These are phyloP conservation scores for Drosophila nigricruria DNA, from an alignment of 2,888 invertebrate genomes.

Conservation along the genomic window DNA sequence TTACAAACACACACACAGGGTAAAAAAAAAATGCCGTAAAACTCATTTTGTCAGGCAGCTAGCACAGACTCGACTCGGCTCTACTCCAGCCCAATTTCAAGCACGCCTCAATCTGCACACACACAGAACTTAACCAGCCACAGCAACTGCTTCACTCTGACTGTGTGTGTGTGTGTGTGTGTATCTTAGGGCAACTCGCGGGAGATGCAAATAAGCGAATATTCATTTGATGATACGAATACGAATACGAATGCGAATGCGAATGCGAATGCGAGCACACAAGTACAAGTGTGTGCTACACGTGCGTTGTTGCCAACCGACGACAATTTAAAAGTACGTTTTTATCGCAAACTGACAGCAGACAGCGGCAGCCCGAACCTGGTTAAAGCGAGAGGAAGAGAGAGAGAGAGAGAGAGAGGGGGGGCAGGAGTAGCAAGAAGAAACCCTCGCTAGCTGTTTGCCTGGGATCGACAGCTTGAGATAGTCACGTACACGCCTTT, in stretches of 20 bases:
- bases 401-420: neutral
- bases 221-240: slow-evolving; percentile 76
- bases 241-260: slow-evolving; percentile 34
- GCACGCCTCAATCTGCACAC: slow-evolving; percentile 49
- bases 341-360: slow-evolving; percentile 60
- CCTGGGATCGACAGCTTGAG: slow-evolving; percentile 75
- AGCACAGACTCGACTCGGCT: slow-evolving; percentile 1
- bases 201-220: slow-evolving; percentile 78
- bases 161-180: slow-evolving; percentile 5
- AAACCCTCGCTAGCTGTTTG: neutral
- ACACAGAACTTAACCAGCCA: slow-evolving; percentile 25
- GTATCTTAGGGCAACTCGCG: slow-evolving; percentile 58
- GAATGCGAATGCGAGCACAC: slow-evolving; percentile 1
- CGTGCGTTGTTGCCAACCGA: slow-evolving; percentile 58
- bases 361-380: neutral
- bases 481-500: slow-evolving; percentile 76
- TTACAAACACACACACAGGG: slow-evolving; percentile 25
- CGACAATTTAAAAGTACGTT: slow-evolving; percentile 76
- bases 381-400: neutral
- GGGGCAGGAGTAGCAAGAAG: neutral
- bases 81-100: slow-evolving; percentile 20
- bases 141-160: slow-evolving; percentile 15
- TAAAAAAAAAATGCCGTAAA: slow-evolving; percentile 48
- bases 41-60: slow-evolving; percentile 74
- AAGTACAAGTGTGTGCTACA: slow-evolving; percentile 35